Conservation (phyloP, 1,140 invertebrate genomes). For the Maniola jurtina region DNA sequence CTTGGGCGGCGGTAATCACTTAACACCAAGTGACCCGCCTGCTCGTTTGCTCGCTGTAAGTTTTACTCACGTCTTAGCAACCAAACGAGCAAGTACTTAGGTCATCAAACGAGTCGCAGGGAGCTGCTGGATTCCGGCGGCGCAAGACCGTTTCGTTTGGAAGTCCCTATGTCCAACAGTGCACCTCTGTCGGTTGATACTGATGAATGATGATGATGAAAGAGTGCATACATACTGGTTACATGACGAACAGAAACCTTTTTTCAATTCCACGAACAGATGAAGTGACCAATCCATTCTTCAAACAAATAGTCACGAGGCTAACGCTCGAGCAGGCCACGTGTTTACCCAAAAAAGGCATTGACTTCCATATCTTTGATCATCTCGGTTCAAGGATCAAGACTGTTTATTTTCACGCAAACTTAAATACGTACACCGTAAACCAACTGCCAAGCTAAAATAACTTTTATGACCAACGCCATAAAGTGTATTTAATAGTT, state of each 20-base stretch:
- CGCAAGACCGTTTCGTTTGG: too few species aligned
- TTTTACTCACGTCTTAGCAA: too few species aligned
- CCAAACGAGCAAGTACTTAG: too few species aligned
- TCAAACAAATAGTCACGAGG: neutral
- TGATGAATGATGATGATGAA: too few species aligned
- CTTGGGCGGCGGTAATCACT: too few species aligned
- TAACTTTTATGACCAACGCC: neutral
- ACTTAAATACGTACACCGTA: neutral
- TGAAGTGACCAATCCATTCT: neutral
- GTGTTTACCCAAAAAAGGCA: slow-evolving; percentile 13
- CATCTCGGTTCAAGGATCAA: slow-evolving; percentile 13
- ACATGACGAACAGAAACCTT: neutral
- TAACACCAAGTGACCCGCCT: too few species aligned
- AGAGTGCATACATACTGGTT: too few species aligned
- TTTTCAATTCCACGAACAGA: slow-evolving; percentile 1
- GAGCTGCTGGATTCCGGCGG: too few species aligned
- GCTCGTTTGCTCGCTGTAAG: too few species aligned
- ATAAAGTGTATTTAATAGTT: neutral
- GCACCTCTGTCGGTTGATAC: too few species aligned
- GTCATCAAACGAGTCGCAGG: too few species aligned
- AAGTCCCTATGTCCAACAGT: too few species aligned
- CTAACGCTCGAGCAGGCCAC: slow-evolving; percentile 1
- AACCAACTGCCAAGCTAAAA: neutral
- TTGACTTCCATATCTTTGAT: slow-evolving; percentile 13
- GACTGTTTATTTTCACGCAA: slow-evolving; percentile 9